Evolutionary conservation across 1,140 invertebrate genomes (phyloP), one percentile per base, ranked within the genome.

Genomic region (Lepidurus couesii): DNA sequence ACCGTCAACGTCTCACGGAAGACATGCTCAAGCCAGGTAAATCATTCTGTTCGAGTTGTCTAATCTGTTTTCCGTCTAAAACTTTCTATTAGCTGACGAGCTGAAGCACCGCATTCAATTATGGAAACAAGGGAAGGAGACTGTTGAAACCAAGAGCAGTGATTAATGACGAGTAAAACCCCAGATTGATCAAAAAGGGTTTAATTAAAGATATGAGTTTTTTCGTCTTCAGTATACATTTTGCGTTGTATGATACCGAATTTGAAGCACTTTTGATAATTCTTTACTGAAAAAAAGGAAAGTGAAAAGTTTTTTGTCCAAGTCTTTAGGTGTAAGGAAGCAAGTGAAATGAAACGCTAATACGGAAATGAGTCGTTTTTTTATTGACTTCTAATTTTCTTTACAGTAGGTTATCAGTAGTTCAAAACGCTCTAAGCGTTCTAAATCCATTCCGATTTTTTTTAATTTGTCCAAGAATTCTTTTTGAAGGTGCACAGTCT

Each of bases 1-100:
- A 96, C 84, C 87, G 97, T 73, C 95, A 98, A 85, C 93, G 92
- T 7, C 89, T 98, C 8, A 94, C 91, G 73, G 94, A 95, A 86
- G 93, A 95, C 80, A 92, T 95, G 89, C 88, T 98, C 26, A 86
- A 87, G 75, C 91, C 92, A 84, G 91, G 42, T 65, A 65, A n/a
- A 1, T 65, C 76, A n/a, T 47, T 21, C 44, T 7, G 45, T 42
- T 44, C 21, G 13, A 65, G 53, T 65, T 65, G 16, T 65, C 1
- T 65, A 0, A 16, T 43, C 9, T 43, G 77, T 80, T 82, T 82
- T 82, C 81, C 82, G 89, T 86, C 80, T 87, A 89, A 92, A 90
- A 7, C 53, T 16, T 65, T n/a, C 34, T 34, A 34, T 34, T 16
- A 65, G 53, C 53, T 80, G 86, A 87, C 42, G 92, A 94, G 81